phyloP scores from a whole-genome alignment of 2,888 invertebrate species.

The Asteroscopus sphinx region DNA sequence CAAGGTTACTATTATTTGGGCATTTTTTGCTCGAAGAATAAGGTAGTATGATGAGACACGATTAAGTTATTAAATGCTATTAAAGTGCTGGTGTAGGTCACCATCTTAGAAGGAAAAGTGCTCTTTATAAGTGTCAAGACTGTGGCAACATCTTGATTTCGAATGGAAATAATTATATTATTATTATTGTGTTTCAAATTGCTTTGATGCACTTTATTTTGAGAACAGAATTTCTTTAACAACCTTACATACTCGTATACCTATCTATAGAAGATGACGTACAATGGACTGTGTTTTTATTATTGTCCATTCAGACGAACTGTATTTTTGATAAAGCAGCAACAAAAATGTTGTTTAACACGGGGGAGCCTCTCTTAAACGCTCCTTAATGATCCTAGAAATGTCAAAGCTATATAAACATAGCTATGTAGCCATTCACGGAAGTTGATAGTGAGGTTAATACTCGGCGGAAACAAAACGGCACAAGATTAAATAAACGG shows the following conservation, averaged over 20 bases:
- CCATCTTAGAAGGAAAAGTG: slow-evolving; percentile 19
- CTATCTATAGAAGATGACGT: too few relatives aligned
- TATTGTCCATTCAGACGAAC: too few relatives aligned
- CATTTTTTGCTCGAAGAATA: slow-evolving; percentile 34
- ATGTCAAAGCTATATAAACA: too few relatives aligned
- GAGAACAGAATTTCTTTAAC: not conserved
- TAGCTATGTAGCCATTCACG: too few relatives aligned
- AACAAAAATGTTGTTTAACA: too few relatives aligned
- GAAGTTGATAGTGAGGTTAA: too few relatives aligned
- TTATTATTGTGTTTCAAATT: slow-evolving; percentile 3
- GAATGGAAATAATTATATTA: not conserved
- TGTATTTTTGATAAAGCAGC: too few relatives aligned
- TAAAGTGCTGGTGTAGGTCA: slow-evolving; percentile 30
- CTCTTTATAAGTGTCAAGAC: slow-evolving; percentile 5
- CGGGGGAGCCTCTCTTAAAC: too few relatives aligned
- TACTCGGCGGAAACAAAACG: too few relatives aligned
- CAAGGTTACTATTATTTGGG: slow-evolving; percentile 39
- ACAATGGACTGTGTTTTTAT: too few relatives aligned
- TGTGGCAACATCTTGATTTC: slow-evolving; percentile 1
- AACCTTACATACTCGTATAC: too few relatives aligned
- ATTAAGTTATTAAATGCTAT: slow-evolving; percentile 58
- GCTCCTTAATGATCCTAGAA: too few relatives aligned
- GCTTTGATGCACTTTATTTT: slow-evolving; percentile 7
- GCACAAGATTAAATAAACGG: not conserved
- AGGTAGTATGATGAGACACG: slow-evolving; percentile 24